phyloP scores from a whole-genome alignment of 2,113 vertebrate genomes.

The Myrmophylax atrothorax region DNA sequence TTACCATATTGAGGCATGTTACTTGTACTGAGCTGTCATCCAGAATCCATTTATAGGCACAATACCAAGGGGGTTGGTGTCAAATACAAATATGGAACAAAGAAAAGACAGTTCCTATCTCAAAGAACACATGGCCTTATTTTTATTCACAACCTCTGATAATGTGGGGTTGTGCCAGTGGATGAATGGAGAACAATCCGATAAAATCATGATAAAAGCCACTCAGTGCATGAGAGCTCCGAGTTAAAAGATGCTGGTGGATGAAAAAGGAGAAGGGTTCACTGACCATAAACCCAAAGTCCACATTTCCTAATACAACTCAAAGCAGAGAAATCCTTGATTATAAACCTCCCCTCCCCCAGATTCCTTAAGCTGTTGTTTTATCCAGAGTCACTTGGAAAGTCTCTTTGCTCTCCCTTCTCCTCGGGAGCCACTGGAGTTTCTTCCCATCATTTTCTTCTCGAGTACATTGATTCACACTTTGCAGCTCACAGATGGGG shows the following conservation, averaged over 20 bases:
- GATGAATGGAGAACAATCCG: not conserved
- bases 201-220: constrained; percentile 12
- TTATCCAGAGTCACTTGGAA: not conserved
- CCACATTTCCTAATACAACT: not conserved
- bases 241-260: constrained; percentile 17
- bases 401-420: not conserved
- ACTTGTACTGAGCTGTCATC: not conserved
- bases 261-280: constrained; percentile 3
- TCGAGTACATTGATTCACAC: not conserved
- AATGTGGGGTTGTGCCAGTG: not conserved
- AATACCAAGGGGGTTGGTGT: not conserved
- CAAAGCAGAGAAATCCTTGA: constrained; percentile 6
- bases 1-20: not conserved
- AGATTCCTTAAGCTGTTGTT: not conserved
- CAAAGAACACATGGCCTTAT: not conserved
- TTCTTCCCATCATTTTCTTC: constrained; percentile 8
- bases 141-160: constrained; percentile 11
- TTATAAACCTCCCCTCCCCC: not conserved
- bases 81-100: not conserved
- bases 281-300: not conserved
- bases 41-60: not conserved
- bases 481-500: not conserved
- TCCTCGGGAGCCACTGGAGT: not conserved
- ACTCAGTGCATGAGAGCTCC: not conserved
- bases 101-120: not conserved